Evolutionary conservation across 1,140 invertebrate genomes (phyloP), one percentile per base, ranked within the genome.

Genomic region (Nixonia krombeini): DNA sequence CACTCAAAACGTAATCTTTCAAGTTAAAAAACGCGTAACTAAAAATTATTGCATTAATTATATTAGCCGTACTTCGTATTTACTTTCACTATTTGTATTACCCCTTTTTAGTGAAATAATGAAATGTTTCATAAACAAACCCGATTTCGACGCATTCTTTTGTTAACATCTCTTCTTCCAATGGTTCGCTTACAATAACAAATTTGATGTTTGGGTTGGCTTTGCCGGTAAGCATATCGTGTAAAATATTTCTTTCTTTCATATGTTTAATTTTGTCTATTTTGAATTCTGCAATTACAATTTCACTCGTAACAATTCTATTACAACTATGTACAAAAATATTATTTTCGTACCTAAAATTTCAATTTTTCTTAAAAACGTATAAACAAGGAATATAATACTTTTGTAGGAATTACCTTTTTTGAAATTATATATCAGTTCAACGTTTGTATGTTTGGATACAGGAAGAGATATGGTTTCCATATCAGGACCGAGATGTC

Each of bases 71-170:
- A 37, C 17, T 0, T 37, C 13, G 17, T 37, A 23, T 25, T 42
- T 25, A 38, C n/a, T n/a, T n/a, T 17, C 23, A 23, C 25, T 18
- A 47, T 42, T 42, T 42, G 1, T 25, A 23, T 28, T 21, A 25
- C n/a, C n/a, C n/a, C n/a, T n/a, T n/a, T n/a, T n/a, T n/a, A n/a
- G n/a, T n/a, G n/a, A n/a, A n/a, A n/a, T n/a, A n/a, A n/a, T n/a
- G n/a, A n/a, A n/a, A n/a, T n/a, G 13, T 16, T 38, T 17, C 17
- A 40, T 47, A 41, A 41, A 70, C 66, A 42, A 33, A 82, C 81
- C 81, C 81, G 15, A 82, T 26, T 71, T 83, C 80, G 3, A 71
- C 52, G 42, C 81, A 82, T 12, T 83, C 81, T 49, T 79, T 76
- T 9, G 16, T 17, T 8, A 75, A 18, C 4, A 62, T 68, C 40